Conservation (phyloP, 2,113 vertebrate genomes). For the Prochilodus magdalenae region DNA sequence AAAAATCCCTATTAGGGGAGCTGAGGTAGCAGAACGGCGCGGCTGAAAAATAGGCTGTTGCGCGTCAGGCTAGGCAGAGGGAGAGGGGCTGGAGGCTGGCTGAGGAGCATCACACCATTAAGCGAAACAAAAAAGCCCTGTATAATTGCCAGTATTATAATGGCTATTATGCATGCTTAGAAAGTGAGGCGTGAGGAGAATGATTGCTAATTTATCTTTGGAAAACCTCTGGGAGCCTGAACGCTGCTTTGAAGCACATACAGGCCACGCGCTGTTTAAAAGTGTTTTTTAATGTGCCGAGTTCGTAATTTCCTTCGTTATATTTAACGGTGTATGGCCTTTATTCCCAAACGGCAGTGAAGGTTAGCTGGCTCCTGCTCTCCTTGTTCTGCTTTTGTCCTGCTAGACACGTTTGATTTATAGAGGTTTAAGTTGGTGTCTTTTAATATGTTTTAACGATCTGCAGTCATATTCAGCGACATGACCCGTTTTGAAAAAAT, state of each 20-base stretch:
- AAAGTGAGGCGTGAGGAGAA: slow-evolving; percentile 69
- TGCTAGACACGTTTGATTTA: slow-evolving; percentile 50
- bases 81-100: slow-evolving; percentile 63
- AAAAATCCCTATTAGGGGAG: slow-evolving; percentile 80
- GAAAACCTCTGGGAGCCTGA: slow-evolving; percentile 71
- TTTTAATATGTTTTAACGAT: slow-evolving; percentile 34
- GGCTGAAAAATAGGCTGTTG: slow-evolving; percentile 82
- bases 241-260: slow-evolving; percentile 58
- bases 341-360: slow-evolving; percentile 43
- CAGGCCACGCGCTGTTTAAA: slow-evolving; percentile 51
- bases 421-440: slow-evolving; percentile 23
- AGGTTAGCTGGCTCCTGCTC: slow-evolving; percentile 46
- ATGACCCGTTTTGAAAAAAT: slow-evolving; percentile 43
- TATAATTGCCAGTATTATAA: slow-evolving; percentile 82
- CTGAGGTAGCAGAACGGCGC: slow-evolving; percentile 86
- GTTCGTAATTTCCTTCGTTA: slow-evolving; percentile 57
- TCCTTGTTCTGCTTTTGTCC: slow-evolving; percentile 37
- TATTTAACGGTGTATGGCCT: slow-evolving; percentile 36
- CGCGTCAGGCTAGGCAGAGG: slow-evolving; percentile 75
- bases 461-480: not conserved
- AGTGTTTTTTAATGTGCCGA: slow-evolving; percentile 36
- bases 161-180: slow-evolving; percentile 79
- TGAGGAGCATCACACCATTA: slow-evolving; percentile 72
- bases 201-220: slow-evolving; percentile 74
- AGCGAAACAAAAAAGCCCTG: slow-evolving; percentile 70